A percentile compares a stretch with the other conserved stretches of the same genome.
These are phyloP conservation scores for Nycticebus coucang DNA, from an alignment of 2,113 vertebrate genomes.

Conservation along the genomic window DNA sequence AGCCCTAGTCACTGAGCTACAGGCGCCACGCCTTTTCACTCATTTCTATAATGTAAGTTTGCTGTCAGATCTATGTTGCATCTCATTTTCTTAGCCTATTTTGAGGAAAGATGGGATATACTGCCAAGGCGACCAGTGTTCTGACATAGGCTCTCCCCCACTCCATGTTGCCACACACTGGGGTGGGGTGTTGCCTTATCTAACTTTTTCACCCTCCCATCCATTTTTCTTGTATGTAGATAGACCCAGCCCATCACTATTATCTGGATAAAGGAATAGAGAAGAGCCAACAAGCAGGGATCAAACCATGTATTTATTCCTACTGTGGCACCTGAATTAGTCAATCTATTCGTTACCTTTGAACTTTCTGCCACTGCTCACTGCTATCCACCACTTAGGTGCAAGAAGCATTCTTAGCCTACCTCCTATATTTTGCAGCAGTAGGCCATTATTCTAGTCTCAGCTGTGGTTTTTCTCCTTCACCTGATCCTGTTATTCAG, in stretches of 20 bases:
- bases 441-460: background rate
- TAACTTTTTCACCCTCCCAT: background rate
- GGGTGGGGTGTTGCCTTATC: background rate
- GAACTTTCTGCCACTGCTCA: background rate
- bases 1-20: too few species aligned
- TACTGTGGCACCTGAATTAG: background rate
- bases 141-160: background rate
- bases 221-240: background rate
- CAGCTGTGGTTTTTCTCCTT: background rate
- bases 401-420: background rate
- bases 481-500: background rate
- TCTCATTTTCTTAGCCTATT: background rate
- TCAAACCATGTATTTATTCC: background rate
- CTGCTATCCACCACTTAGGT: background rate
- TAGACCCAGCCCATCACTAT: background rate
- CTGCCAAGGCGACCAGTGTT: background rate
- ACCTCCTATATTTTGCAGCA: background rate
- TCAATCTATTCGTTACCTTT: background rate
- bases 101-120: background rate
- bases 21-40: too few species aligned
- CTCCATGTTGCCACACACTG: background rate
- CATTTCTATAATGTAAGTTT: background rate
- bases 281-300: background rate
- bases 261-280: background rate
- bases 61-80: background rate